Evolutionary conservation across 2,797 vertebrate genomes (phyloP).

Genomic region (Anabas testudineus): DNA sequence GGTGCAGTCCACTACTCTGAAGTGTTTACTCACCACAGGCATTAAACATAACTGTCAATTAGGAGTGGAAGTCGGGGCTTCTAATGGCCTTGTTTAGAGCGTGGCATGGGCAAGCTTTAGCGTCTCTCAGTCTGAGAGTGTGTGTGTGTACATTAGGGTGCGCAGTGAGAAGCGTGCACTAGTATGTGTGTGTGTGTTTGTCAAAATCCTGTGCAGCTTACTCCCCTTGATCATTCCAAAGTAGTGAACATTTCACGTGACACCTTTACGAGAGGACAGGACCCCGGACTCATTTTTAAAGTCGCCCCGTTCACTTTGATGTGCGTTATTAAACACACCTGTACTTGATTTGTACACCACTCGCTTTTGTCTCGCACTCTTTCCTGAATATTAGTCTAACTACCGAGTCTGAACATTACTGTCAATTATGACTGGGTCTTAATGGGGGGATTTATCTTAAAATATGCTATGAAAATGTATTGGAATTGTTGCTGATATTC

Average conservation of each 20-base stretch:
- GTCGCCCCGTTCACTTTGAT: slow-evolving; percentile 84
- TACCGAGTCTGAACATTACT: slow-evolving; percentile 63
- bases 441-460: slow-evolving; percentile 70
- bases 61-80: slow-evolving; percentile 72
- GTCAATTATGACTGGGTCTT: slow-evolving; percentile 83
- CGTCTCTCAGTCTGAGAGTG: slow-evolving; percentile 71
- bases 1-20: slow-evolving; percentile 56
- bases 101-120: slow-evolving; percentile 70
- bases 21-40: slow-evolving; percentile 76
- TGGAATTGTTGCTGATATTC: neutral
- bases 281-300: slow-evolving; percentile 78
- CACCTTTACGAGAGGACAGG: slow-evolving; percentile 88
- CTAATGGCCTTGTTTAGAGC: slow-evolving; percentile 79
- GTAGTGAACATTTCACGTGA: slow-evolving; percentile 83
- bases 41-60: slow-evolving; percentile 82
- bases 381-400: slow-evolving; percentile 59
- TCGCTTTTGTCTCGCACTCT: slow-evolving; percentile 69
- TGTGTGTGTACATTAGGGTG: slow-evolving; percentile 2
- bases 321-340: slow-evolving; percentile 89
- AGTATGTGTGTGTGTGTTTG: slow-evolving; percentile 19
- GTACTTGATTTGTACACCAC: slow-evolving; percentile 85
- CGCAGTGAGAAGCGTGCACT: slow-evolving; percentile 13
- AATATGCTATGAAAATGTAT: slow-evolving; percentile 4
- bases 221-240: slow-evolving; percentile 86
- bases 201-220: slow-evolving; percentile 53